Base-by-base conservation (phyloP, 35 echinoderm and acorn worm species). In the Acanthaster planci region DNA sequence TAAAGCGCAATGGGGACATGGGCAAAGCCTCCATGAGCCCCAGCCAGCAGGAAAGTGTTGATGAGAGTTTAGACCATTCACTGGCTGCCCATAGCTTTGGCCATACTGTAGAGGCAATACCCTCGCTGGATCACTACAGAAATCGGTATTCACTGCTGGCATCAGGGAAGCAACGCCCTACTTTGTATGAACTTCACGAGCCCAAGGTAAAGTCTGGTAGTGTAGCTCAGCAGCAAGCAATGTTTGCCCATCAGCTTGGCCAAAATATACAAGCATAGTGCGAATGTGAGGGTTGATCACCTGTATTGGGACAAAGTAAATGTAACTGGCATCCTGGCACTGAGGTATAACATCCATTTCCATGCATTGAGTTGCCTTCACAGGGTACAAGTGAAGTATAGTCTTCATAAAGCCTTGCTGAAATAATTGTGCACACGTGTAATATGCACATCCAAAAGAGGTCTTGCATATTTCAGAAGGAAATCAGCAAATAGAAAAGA, bases 131-230 rank as follows among this genome's bases (percentile, higher is more conserved):
- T 67, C 85, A 94, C 52, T 94, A 94, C 51, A 44, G 92, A 19
- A 94, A 94, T 59, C 76, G 85, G 14, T 86, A 86, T 60, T 90
- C 92, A 19, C 56, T 84, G 52, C 57, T 80, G 47, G 83, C 77
- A 18, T 85, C 55, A 47, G 84, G 78, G 83, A 94, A 90, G 37
- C 77, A 85, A 37, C 85, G 92, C 36, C 92, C 92, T 7, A 94
- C 92, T n/a, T 60, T 94, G 37, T 42, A 90, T 38, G 92, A 94
- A 39, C 82, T 94, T 17, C 92, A 94, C 78, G 92, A 90, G 39
- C 92, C 92, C 31, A 89, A 51, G 75, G 67, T 86, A 54, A 57
- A 83, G 17, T 55, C 12, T 12, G 42, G 12, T 12, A 47, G 42
- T 47, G 42, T 47, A 6, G 42, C 12, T 12, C 4, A 12, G 12